These are phyloP conservation scores for Caenorhabditis sulstoni DNA, from an alignment of 2,888 invertebrate species.

Conservation along the genomic window DNA sequence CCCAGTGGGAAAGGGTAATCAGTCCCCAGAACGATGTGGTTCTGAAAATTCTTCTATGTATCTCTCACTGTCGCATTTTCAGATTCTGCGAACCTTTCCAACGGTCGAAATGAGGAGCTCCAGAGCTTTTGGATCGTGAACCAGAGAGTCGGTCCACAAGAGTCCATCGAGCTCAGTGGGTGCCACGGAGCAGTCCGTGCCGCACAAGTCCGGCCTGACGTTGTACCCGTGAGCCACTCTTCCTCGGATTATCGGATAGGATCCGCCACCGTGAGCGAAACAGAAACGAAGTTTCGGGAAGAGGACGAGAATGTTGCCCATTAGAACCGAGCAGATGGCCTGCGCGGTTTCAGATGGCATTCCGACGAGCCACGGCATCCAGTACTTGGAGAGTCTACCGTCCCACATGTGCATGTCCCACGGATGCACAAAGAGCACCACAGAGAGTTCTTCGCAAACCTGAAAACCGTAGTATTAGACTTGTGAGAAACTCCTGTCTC, in stretches of 20 bases:
- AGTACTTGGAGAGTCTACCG: constrained; percentile 83
- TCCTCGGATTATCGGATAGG: constrained; percentile 83
- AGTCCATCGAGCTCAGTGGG: constrained; percentile 82
- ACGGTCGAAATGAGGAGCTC: constrained; percentile 82
- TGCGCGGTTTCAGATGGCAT: constrained; percentile 84
- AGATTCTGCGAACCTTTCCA: constrained; percentile 81
- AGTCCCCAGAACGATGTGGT: constrained; percentile 83
- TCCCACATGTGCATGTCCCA: constrained; percentile 84
- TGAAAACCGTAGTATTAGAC: constrained; percentile 67
- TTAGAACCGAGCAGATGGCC: constrained; percentile 83
- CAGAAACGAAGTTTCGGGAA: constrained; percentile 83
- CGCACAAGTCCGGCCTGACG: constrained; percentile 84
- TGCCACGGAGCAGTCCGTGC: constrained; percentile 81
- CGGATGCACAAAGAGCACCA: constrained; percentile 84
- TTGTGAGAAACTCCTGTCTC: background rate
- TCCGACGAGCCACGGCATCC: constrained; percentile 84
- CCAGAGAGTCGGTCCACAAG: constrained; percentile 83
- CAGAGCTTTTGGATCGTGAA: constrained; percentile 83
- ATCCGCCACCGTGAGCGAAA: constrained; percentile 84
- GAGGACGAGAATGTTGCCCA: constrained; percentile 83
- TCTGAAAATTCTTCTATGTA: constrained; percentile 79
- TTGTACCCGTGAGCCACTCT: constrained; percentile 83
- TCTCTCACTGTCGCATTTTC: background rate
- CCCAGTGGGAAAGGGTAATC: constrained; percentile 84
- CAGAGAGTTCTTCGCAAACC: constrained; percentile 82